These are phyloP conservation scores for Morus bassanus DNA, from an alignment of 2,797 vertebrate species.

Conservation along the genomic window DNA sequence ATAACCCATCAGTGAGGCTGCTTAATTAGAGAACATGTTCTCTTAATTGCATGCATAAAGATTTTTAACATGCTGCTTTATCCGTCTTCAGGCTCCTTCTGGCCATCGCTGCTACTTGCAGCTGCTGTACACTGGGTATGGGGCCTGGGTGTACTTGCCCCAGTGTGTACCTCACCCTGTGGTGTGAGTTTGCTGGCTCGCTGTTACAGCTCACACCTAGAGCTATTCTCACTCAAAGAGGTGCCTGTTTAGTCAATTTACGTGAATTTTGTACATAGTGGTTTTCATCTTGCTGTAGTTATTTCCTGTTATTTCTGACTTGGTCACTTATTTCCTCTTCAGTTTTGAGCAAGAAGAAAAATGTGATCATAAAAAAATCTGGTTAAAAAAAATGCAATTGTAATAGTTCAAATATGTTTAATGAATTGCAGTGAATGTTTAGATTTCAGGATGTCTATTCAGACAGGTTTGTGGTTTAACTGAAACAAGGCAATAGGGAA, in stretches of 20 bases:
- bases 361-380: neutral
- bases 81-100: neutral
- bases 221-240: neutral
- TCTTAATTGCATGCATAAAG: neutral
- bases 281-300: neutral
- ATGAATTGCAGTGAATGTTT: neutral
- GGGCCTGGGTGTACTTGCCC: neutral
- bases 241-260: neutral
- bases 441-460: neutral
- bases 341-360: neutral
- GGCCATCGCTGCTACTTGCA: accelerated
- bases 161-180: accelerated
- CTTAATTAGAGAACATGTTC: neutral
- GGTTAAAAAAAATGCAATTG: neutral
- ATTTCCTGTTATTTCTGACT: constrained; percentile 1
- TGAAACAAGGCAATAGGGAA: neutral
- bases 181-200: neutral
- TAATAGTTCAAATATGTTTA: neutral
- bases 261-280: neutral
- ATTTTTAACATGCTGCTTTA: neutral
- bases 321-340: neutral
- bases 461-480: neutral
- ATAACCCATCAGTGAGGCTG: neutral
- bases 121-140: accelerated
- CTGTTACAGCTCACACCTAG: neutral